Evolutionary conservation across 2,888 invertebrate species (phyloP), one percentile per base, ranked within the genome.

Genomic region (Lamellibrachia columna): DNA sequence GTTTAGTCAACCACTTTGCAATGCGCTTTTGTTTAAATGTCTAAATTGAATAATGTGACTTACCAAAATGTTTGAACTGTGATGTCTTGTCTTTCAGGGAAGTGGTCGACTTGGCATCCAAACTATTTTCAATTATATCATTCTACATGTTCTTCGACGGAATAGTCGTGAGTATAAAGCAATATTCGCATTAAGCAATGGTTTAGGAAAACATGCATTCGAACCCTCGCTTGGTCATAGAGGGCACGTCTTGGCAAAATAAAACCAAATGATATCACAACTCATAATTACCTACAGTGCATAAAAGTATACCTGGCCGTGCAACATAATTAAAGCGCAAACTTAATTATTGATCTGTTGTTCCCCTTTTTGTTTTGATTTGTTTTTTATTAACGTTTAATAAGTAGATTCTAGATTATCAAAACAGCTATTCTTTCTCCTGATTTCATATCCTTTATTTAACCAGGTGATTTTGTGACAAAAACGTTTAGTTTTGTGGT

Each of bases 91-190:
- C 3, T 91, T 93, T 52, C 91, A 93, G 93, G 22, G 93, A 92
- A 28, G 93, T 93, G 8, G 90, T 93, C 22, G 52, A 92, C 22
- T 28, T 93, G 60, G 92, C 93, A 55, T 53, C 93, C 90, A 60
- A 7, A 6, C 60, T 93, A 28, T 91, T 93, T 52, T 92, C 92
- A 7, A 75, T 93, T 15, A 60, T 92, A 60, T 92, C 91, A 9
- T 52, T 92, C 52, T 93, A 92, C 90, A 92, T 91, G 92, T 7
- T 92, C 52, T 93, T 93, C 92, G 93, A 93, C 40, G 52, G 90
- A 40, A 75, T 93, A 40, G 90, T 90, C 22, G 93, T 93, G 90
- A 92, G 93, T 93, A 52, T 22, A 15, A 75, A 75, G 22, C 75
- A 22, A 75, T 75, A 75, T 22, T 22, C 22, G 6, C 75, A 6